phyloP scores from a whole-genome alignment of 92 coral and sea anemone genomes.

The Epizoanthus scotinus region DNA sequence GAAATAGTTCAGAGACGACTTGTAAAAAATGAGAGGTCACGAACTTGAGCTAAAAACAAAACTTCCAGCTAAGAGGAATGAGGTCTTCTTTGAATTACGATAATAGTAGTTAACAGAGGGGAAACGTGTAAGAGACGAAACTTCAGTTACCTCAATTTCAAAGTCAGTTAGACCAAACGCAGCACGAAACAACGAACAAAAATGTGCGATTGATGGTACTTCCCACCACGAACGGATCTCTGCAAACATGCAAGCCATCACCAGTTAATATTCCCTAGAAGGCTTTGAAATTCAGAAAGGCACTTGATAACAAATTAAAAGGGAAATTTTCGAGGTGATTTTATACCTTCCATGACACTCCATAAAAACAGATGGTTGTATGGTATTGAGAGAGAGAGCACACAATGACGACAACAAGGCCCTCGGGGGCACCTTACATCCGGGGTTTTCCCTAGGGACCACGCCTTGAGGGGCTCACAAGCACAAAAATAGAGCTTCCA shows the following conservation, averaged over 20 bases:
- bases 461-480: slow-evolving; percentile 38
- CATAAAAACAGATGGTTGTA: slow-evolving; percentile 95
- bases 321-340: slow-evolving; percentile 59
- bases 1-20: background rate
- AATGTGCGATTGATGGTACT: slow-evolving; percentile 98
- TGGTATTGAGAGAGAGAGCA: slow-evolving; percentile 51
- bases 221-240: slow-evolving; percentile 99
- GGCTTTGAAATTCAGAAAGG: slow-evolving; percentile 50
- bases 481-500: slow-evolving; percentile 35
- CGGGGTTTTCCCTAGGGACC: slow-evolving; percentile 44
- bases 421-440: slow-evolving; percentile 46
- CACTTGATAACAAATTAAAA: slow-evolving; percentile 63
- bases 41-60: slow-evolving; percentile 33
- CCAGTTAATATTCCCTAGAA: slow-evolving; percentile 61
- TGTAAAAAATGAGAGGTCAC: slow-evolving; percentile 28
- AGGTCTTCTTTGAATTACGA: slow-evolving; percentile 20
- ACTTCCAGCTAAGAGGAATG: slow-evolving; percentile 3
- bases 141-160: slow-evolving; percentile 92
- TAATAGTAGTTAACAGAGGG: slow-evolving; percentile 10
- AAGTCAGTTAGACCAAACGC: slow-evolving; percentile 99
- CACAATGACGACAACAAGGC: slow-evolving; percentile 91
- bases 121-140: slow-evolving; percentile 5
- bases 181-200: slow-evolving; percentile 98
- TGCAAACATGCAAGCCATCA: slow-evolving; percentile 68
- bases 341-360: slow-evolving; percentile 97